Base-by-base conservation (phyloP, 2,113 vertebrate species). In the Edolisoma coerulescens region DNA sequence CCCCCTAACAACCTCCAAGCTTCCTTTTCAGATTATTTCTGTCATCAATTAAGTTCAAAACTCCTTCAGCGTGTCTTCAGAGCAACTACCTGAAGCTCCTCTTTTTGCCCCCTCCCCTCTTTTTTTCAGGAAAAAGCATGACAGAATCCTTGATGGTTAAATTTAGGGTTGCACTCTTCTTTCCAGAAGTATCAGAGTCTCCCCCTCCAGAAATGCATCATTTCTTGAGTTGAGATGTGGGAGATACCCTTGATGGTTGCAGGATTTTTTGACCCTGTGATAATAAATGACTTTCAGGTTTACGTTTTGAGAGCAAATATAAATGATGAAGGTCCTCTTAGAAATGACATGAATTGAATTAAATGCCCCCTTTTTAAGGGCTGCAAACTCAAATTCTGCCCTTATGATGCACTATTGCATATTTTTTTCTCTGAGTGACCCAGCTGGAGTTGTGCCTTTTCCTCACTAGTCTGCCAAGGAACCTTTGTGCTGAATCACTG, bases 391-490 rank as follows among this genome's bases (percentile, higher is more conserved):
- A 73, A 93, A 79, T 90, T 82, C 84, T 97, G 82, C 75, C 78
- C 87, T 95, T 94, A 80, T 80, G 93, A 90, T 95, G 91, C 83
- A 92, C 79, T 88, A 63, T 52, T 92, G 92, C 68, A 15, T 90
- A 95, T 95, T 95, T 71, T 89, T 93, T 97, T 86, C 81, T 83
- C 67, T 73, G 59, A 91, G 87, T 95, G 94, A 96, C 96, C 95
- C 90, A 97, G 95, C 93, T 97, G 95, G 96, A 96, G 67, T 74
- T 50, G 85, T 94, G 94, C 96, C 95, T 94, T 96, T 96, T 93
- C 87, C 75, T 96, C 71, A n/a, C 70, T 91, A 63, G 63, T 73
- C 87, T 96, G 96, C 96, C 96, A 97, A 95, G 93, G 82, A 96
- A 89, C 90, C 85, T 94, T 96, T 97, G 93, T 96, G 91, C 94